These are phyloP conservation scores for Megaleporinus macrocephalus DNA, from an alignment of 2,113 vertebrate species.

Conservation along the genomic window DNA sequence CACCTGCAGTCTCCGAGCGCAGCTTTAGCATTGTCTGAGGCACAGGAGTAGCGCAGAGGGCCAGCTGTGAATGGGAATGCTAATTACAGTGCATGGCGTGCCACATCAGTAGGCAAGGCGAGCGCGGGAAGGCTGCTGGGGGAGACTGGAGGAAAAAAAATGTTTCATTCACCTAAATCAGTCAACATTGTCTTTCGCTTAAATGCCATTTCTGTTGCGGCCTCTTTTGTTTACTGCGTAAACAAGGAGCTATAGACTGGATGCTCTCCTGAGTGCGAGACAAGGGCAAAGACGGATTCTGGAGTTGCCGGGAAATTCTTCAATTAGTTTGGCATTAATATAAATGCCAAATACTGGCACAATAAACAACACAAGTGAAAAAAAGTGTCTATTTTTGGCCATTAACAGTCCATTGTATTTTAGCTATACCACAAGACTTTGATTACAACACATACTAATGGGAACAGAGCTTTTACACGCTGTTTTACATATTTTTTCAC, in stretches of 20 bases:
- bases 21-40: slow-evolving; percentile 30
- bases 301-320: slow-evolving; percentile 24
- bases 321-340: slow-evolving; percentile 23
- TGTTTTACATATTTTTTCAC: not conserved
- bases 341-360: slow-evolving; percentile 20
- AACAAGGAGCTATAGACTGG: slow-evolving; percentile 19
- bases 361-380: not conserved
- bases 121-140: not conserved
- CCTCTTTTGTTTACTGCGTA: slow-evolving; percentile 28
- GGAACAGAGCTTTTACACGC: not conserved
- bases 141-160: slow-evolving; percentile 11
- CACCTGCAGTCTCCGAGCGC: slow-evolving; percentile 56
- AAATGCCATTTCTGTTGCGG: slow-evolving; percentile 21
- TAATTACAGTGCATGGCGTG: slow-evolving; percentile 45
- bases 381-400: not conserved
- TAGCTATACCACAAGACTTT: not conserved
- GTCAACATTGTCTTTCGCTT: slow-evolving; percentile 27
- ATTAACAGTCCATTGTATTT: not conserved
- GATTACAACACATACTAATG: not conserved
- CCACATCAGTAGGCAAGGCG: slow-evolving; percentile 12
- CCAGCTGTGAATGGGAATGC: slow-evolving; percentile 44
- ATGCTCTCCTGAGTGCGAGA: slow-evolving; percentile 7
- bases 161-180: slow-evolving; percentile 22
- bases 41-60: slow-evolving; percentile 19
- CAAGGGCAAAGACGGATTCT: slow-evolving; percentile 28